These are phyloP conservation scores for Abrostola tripartita DNA, from an alignment of 2,888 invertebrate species.

Conservation along the genomic window DNA sequence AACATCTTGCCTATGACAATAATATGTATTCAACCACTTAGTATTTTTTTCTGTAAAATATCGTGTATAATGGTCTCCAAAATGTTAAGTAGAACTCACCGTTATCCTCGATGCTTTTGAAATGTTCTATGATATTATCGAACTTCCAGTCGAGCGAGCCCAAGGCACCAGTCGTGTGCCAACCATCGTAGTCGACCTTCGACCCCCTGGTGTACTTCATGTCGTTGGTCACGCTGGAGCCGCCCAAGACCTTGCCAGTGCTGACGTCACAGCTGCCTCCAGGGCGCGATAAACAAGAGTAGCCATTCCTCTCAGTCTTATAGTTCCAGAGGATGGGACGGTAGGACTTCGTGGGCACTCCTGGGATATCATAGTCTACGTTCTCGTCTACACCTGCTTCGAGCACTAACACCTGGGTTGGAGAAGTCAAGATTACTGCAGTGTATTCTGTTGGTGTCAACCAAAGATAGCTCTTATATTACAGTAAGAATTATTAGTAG, in stretches of 20 bases:
- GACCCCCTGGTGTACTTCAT: constrained; percentile 85
- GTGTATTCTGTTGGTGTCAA: no score
- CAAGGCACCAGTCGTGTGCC: constrained; percentile 74
- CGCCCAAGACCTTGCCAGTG: constrained; percentile 83
- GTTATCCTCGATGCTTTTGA: constrained; percentile 83
- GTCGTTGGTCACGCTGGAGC: constrained; percentile 81
- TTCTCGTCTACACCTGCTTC: constrained; percentile 84
- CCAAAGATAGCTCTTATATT: no score
- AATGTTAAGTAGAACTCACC: constrained; percentile 64
- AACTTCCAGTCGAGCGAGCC: constrained; percentile 83
- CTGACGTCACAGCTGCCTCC: constrained; percentile 82
- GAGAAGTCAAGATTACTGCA: no score
- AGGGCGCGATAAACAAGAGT: constrained; percentile 81
- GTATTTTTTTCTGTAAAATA: no score
- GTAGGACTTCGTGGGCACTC: constrained; percentile 78
- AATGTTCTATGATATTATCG: constrained; percentile 79
- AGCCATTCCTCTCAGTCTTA: constrained; percentile 79
- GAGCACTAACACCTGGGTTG: constrained; percentile 73
- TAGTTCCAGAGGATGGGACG: constrained; percentile 83
- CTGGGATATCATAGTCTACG: constrained; percentile 83
- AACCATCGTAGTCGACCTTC: constrained; percentile 81
- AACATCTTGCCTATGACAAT: no score
- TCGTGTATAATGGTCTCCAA: no score
- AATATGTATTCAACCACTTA: no score
- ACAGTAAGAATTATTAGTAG: no score